Evolutionary conservation across 2,888 invertebrate species (phyloP).

Genomic region (Meghimatium bilineatum): DNA sequence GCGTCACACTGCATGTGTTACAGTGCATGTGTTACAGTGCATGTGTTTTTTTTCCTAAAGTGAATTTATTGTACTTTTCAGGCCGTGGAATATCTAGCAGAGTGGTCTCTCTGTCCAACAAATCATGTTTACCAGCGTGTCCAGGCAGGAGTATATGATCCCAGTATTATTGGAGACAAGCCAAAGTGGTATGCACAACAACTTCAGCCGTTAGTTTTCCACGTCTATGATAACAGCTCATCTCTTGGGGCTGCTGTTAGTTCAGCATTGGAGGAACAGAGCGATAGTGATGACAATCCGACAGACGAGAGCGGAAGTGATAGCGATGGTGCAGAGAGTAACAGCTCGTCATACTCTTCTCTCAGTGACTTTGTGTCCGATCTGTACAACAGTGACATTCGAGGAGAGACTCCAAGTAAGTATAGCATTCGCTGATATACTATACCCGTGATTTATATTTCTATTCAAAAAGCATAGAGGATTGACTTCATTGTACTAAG

Average conservation of each 20-base stretch:
- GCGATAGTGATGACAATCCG: slow-evolving; percentile 73
- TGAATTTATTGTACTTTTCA: slow-evolving; percentile 71
- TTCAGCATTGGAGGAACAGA: slow-evolving; percentile 62
- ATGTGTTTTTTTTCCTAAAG: background rate
- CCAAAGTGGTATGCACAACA: slow-evolving; percentile 91
- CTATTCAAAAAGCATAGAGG: too few species aligned
- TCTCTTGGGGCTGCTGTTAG: slow-evolving; percentile 72
- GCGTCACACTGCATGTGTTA: too few species aligned
- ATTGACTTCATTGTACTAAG: too few species aligned
- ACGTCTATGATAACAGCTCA: slow-evolving; percentile 91
- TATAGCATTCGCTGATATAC: slow-evolving; percentile 42
- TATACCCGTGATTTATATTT: too few species aligned
- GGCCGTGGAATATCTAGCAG: slow-evolving; percentile 98
- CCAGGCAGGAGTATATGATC: slow-evolving; percentile 95
- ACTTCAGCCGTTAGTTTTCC: slow-evolving; percentile 90
- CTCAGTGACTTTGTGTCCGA: slow-evolving; percentile 97
- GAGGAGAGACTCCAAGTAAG: slow-evolving; percentile 83
- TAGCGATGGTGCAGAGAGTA: slow-evolving; percentile 94
- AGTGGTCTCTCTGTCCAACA: slow-evolving; percentile 97
- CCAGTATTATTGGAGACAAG: slow-evolving; percentile 97
- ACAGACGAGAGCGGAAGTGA: slow-evolving; percentile 94
- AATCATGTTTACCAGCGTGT: slow-evolving; percentile 98
- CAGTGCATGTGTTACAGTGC: too few species aligned
- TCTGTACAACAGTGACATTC: slow-evolving; percentile 88
- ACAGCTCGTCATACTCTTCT: slow-evolving; percentile 96